phyloP scores from a whole-genome alignment of 2,113 vertebrate genomes.

The Cyanoderma ruficeps region DNA sequence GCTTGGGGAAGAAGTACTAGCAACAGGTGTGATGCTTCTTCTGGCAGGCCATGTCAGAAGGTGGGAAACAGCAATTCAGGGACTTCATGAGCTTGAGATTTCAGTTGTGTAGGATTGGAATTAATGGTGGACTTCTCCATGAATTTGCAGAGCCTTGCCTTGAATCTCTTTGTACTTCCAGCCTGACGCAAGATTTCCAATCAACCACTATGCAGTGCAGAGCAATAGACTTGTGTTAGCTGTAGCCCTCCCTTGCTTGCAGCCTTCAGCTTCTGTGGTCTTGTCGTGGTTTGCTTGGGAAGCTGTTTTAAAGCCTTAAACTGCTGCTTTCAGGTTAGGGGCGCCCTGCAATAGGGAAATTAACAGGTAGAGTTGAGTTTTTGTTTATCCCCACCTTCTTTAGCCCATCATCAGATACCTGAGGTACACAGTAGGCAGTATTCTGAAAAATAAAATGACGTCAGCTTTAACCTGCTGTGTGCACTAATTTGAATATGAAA shows the following conservation, averaged over 20 bases:
- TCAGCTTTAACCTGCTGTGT: not conserved
- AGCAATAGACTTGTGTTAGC: not conserved
- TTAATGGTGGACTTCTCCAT: not conserved
- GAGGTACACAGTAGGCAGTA: not conserved
- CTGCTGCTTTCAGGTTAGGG: not conserved
- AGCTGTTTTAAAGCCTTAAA: not conserved
- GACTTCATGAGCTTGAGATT: not conserved
- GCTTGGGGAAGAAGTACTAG: too few species aligned
- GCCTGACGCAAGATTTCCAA: not conserved
- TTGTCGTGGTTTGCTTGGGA: not conserved
- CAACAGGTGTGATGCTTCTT: not conserved
- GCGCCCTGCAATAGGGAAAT: not conserved
- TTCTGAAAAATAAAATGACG: not conserved
- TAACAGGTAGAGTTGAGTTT: not conserved
- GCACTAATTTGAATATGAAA: not conserved
- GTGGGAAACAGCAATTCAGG: not conserved
- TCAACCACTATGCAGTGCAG: fast-evolving
- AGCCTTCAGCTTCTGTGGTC: not conserved
- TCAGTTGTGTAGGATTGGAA: not conserved
- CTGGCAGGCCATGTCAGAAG: not conserved
- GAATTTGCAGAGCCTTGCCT: not conserved
- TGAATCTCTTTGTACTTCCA: not conserved
- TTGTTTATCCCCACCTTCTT: not conserved
- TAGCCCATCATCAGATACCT: not conserved
- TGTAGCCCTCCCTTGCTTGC: not conserved